These are phyloP conservation scores for Pseudeuparius sepicola DNA, from an alignment of 2,888 invertebrate species.

Conservation along the genomic window DNA sequence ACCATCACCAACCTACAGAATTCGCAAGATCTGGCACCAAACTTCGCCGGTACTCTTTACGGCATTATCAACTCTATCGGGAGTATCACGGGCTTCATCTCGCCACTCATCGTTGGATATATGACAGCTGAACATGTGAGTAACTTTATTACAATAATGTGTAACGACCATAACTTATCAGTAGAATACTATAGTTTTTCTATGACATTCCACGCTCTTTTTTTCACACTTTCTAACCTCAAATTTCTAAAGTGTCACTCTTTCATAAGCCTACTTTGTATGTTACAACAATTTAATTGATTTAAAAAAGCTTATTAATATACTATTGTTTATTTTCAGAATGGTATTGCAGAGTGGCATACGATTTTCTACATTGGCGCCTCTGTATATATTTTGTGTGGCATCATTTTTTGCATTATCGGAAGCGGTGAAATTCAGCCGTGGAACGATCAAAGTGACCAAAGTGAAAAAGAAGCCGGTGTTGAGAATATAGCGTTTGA, in stretches of 20 bases:
- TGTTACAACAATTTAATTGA: too few relatives aligned
- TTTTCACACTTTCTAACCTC: neutral
- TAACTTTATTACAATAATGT: constrained; percentile 3
- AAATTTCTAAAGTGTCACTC: too few relatives aligned
- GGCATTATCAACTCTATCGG: constrained; percentile 67
- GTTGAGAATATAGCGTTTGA: constrained; percentile 21
- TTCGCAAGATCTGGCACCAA: constrained; percentile 62
- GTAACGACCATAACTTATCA: too few relatives aligned
- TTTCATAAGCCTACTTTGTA: too few relatives aligned
- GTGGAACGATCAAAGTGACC: constrained; percentile 48
- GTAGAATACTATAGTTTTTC: neutral
- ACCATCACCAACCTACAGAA: constrained; percentile 38
- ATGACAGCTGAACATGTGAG: constrained; percentile 33
- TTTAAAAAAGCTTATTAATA: neutral
- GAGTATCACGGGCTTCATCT: constrained; percentile 58
- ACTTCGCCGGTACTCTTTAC: constrained; percentile 61
- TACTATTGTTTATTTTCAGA: constrained; percentile 42
- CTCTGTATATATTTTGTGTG: constrained; percentile 56
- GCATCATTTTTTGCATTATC: constrained; percentile 57
- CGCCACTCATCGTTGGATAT: constrained; percentile 58
- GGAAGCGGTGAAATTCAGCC: constrained; percentile 61
- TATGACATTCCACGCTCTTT: neutral
- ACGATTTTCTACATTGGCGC: constrained; percentile 64
- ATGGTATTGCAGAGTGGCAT: constrained; percentile 67
- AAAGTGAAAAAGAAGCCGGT: constrained; percentile 5